Percentiles rank a stretch among this genome's conserved stretches.
phyloP scores from a whole-genome alignment of 2,113 vertebrate species.

The Triplophysa dalaica region DNA sequence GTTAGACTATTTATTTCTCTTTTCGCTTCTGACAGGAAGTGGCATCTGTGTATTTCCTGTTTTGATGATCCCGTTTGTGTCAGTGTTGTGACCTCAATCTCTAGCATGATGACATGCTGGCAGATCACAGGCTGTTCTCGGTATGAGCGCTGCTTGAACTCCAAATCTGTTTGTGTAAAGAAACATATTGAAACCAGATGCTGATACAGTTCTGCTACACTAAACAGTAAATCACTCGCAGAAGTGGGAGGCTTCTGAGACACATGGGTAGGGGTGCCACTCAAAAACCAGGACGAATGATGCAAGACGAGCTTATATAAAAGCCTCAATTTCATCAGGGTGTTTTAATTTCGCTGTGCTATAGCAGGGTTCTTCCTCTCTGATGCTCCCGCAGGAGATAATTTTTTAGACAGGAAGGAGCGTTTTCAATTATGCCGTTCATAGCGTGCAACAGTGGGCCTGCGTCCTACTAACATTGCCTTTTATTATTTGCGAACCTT shows the following conservation, averaged over 20 bases:
- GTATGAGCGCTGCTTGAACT: constrained; percentile 26
- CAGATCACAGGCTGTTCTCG: constrained; percentile 2
- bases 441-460: constrained; percentile 46
- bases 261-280: constrained; percentile 57
- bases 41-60: constrained; percentile 38
- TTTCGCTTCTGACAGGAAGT: constrained; percentile 38
- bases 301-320: constrained; percentile 64
- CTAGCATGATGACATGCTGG: neutral
- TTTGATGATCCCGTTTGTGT: constrained; percentile 40
- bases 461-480: constrained; percentile 49
- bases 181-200: constrained; percentile 10
- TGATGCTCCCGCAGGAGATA: constrained; percentile 45
- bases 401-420: constrained; percentile 66
- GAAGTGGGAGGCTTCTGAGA: neutral
- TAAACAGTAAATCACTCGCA: constrained; percentile 6
- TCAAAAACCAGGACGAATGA: constrained; percentile 61
- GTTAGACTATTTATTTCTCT: constrained; percentile 43
- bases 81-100: constrained; percentile 38
- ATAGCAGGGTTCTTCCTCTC: constrained; percentile 54
- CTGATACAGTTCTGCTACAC: constrained; percentile 4
- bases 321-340: constrained; percentile 47
- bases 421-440: constrained; percentile 74
- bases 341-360: constrained; percentile 61
- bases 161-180: neutral
- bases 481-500: constrained; percentile 70